phyloP scores from a whole-genome alignment of 2,113 vertebrate genomes.

The Pandion haliaetus region DNA sequence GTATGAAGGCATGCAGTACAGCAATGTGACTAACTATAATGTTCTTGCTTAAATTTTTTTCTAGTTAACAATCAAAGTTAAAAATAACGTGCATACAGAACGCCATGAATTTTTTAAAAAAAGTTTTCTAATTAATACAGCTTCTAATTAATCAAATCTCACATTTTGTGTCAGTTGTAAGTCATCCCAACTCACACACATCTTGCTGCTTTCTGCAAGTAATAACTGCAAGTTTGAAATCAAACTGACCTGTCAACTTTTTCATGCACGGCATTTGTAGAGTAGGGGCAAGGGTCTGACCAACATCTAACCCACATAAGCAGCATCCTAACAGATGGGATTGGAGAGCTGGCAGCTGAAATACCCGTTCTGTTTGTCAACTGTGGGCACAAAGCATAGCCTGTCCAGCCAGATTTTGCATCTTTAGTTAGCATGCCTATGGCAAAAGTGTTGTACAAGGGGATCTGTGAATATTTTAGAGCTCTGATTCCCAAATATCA shows the following conservation, averaged over 20 bases:
- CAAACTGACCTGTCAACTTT: background rate
- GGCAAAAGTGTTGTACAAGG: background rate
- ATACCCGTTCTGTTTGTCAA: background rate
- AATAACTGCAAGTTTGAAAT: background rate
- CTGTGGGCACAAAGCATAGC: background rate
- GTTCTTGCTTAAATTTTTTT: background rate
- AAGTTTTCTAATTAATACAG: conserved; percentile 17
- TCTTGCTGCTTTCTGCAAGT: background rate
- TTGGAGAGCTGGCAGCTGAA: background rate
- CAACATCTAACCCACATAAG: background rate
- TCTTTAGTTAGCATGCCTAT: background rate
- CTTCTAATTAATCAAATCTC: conserved; percentile 19
- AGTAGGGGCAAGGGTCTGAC: background rate
- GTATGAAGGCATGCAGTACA: background rate
- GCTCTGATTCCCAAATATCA: background rate
- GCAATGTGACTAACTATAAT: conserved; percentile 33
- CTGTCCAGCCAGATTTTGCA: background rate
- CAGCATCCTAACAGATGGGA: conserved; percentile 18
- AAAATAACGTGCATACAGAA: background rate
- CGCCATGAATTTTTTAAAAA: background rate
- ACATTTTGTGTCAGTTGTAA: background rate
- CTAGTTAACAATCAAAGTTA: background rate
- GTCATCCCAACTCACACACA: background rate
- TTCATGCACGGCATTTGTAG: rapidly evolving
- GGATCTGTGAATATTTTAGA: background rate